Percentiles rank a stretch among this genome's conserved stretches.
These are phyloP conservation scores for Amiota mariae DNA, from an alignment of 2,888 invertebrate genomes.

Conservation along the genomic window DNA sequence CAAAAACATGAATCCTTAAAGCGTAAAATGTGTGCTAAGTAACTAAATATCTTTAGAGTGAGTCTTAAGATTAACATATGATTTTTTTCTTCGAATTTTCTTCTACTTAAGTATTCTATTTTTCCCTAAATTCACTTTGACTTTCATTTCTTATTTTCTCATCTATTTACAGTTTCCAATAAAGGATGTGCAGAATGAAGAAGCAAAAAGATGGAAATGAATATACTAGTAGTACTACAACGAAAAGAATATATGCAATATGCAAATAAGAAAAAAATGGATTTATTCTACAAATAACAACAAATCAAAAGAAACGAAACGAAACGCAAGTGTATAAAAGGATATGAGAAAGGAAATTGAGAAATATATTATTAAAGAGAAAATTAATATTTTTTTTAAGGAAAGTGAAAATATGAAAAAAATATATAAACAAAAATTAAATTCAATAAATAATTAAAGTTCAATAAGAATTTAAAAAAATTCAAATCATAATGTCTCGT, in stretches of 20 bases:
- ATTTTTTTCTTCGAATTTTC: too few relatives aligned
- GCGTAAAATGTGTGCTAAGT: constrained; percentile 9
- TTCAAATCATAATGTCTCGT: constrained; percentile 6
- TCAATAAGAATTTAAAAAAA: background rate
- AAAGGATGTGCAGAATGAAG: constrained; percentile 33
- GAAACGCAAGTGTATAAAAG: too few relatives aligned
- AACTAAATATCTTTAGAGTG: too few relatives aligned
- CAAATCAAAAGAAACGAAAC: too few relatives aligned
- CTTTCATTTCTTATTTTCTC: background rate
- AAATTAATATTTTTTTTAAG: background rate
- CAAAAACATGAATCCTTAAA: background rate
- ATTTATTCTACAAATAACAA: constrained; percentile 33
- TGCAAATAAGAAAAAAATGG: constrained; percentile 51
- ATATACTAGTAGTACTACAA: constrained; percentile 60
- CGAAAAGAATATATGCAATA: constrained; percentile 59
- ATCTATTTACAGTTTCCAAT: background rate
- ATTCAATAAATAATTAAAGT: background rate
- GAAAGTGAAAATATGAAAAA: background rate
- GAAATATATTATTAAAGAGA: too few relatives aligned
- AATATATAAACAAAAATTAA: background rate
- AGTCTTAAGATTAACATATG: too few relatives aligned
- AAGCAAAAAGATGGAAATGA: constrained; percentile 55
- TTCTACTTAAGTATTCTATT: too few relatives aligned
- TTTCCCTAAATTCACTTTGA: too few relatives aligned
- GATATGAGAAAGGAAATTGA: background rate